Percentiles rank a stretch among this genome's conserved stretches.
Evolutionary conservation across 1,140 invertebrate genomes (phyloP).

Genomic region (Solenopsis invicta): DNA sequence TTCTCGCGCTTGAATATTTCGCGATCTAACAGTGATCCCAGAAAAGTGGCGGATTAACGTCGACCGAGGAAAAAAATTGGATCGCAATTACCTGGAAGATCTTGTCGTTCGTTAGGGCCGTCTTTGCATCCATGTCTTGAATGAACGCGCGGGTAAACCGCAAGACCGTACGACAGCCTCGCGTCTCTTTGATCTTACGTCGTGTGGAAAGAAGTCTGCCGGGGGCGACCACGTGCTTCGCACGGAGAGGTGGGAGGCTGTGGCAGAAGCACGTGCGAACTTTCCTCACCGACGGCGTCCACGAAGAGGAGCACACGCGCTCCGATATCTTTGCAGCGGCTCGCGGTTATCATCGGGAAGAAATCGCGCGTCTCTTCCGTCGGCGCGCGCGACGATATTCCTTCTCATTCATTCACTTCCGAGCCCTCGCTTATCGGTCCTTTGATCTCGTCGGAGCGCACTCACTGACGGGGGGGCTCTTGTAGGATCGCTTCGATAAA

Average conservation of each 20-base stretch:
- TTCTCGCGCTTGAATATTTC: neutral
- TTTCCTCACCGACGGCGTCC: slow-evolving; percentile 21
- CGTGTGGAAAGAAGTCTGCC: slow-evolving; percentile 24
- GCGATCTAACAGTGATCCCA: neutral
- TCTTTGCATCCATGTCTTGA: neutral
- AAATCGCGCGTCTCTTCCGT: neutral
- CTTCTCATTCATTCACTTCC: neutral
- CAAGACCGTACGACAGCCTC: neutral
- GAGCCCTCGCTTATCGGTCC: neutral
- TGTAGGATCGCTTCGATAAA: neutral
- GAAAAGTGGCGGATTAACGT: neutral
- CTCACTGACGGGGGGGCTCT: neutral
- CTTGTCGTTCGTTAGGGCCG: neutral
- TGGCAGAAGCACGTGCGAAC: slow-evolving; percentile 66
- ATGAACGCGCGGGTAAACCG: neutral
- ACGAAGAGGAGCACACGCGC: slow-evolving; percentile 13
- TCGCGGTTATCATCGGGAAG: neutral
- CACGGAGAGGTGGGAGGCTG: slow-evolving; percentile 28
- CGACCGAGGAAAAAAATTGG: neutral
- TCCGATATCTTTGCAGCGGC: neutral
- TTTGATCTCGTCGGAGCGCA: slow-evolving; percentile 10
- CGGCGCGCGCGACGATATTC: neutral
- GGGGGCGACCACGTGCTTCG: slow-evolving; percentile 66
- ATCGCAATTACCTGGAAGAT: neutral
- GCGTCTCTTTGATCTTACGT: slow-evolving; percentile 52